A percentile compares a stretch with the other conserved stretches of the same genome.
These are phyloP conservation scores for Aphrocallistes beatrix DNA, from an alignment of 37 sponge, comb jelly and placozoan species.

Conservation along the genomic window DNA sequence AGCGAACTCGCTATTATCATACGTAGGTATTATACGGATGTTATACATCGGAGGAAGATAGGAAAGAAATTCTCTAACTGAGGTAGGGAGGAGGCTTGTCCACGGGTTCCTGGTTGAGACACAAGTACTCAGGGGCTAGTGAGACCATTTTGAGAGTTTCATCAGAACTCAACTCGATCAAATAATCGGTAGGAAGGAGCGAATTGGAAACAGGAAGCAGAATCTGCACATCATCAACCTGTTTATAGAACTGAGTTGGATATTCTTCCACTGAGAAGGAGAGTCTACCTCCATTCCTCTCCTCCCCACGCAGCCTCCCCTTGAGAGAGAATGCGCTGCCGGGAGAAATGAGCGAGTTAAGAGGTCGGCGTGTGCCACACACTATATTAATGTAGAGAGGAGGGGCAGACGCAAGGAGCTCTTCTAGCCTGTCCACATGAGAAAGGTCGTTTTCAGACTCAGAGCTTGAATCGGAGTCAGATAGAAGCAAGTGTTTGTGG, in stretches of 20 bases:
- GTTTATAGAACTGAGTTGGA: not conserved
- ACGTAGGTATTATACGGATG: too few relatives aligned
- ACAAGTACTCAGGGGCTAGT: not conserved
- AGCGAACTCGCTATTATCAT: too few relatives aligned
- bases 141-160: not conserved
- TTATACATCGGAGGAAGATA: too few relatives aligned
- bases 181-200: not conserved
- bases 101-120: not conserved
- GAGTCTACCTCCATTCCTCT: not conserved
- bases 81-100: not conserved
- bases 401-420: not conserved
- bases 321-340: not conserved
- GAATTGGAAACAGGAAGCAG: not conserved
- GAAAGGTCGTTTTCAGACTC: not conserved
- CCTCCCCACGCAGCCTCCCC: constrained; percentile 3
- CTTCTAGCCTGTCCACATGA: not conserved
- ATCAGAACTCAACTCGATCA: not conserved
- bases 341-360: not conserved
- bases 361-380: not conserved
- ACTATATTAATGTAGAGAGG: constrained; percentile 2
- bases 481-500: not conserved
- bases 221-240: not conserved
- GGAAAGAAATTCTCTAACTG: too few relatives aligned
- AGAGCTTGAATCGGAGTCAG: constrained; percentile 10
- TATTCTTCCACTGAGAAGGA: not conserved